Evolutionary conservation across 2,797 vertebrate genomes (phyloP), one percentile per base, ranked within the genome.

Genomic region (Hypotaenidia philippensis): DNA sequence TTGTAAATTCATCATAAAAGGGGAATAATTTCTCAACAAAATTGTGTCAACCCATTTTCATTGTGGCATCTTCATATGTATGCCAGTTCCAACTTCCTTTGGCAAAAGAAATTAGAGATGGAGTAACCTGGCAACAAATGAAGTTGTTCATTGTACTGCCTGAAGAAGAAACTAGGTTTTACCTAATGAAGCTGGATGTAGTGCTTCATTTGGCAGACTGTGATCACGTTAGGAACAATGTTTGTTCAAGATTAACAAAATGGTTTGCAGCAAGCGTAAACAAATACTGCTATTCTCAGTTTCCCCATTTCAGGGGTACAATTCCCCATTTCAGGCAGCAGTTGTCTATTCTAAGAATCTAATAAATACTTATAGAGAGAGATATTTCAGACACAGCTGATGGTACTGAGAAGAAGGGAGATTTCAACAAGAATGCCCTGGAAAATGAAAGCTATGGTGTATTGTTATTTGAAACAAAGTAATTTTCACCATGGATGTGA

Each of bases 41-140:
- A 80, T 69, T 49, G n/a, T 95, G 89, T 89, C 89, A 93, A 49
- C 22, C 61, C 57, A 56, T 92, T 94, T 95, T 93, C 70, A 59
- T 81, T 78, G 60, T 83, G 68, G 10, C 50, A 85, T 89, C 82
- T 75, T 89, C 72, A 83, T 38, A 36, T 57, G 15, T 14, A 47
- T 55, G 76, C 75, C 71, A 78, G 41, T 81, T 95, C 79, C 69
- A 84, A 4, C 45, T 94, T 89, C 79, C 34, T 91, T 87, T 94
- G 91, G 92, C 94, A 87, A 91, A 94, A 89, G 91, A 87, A 95
- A 96, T 75, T 70, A 79, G 93, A 86, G 69, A 76, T 63, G 79
- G 82, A 83, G 84, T 71, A 93, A 88, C 72, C 79, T 95, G 94
- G 82, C 94, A 94, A 83, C 76, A 92, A 88, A 92, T 91, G 49